These are phyloP conservation scores for Dugesia japonica DNA, from an alignment of 2,888 invertebrate genomes.

Conservation along the genomic window DNA sequence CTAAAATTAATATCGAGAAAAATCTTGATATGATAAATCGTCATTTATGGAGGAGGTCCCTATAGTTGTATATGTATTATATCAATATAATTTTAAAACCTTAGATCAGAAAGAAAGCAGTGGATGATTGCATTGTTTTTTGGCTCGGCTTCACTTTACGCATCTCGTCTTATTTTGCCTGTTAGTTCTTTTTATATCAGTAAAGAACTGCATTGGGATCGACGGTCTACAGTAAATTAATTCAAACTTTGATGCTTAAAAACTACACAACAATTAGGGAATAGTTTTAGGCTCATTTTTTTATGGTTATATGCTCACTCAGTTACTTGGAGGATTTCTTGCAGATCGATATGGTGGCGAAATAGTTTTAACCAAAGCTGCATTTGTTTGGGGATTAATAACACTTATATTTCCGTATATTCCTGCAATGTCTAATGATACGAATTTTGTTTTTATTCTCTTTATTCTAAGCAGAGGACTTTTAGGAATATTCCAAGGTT, in stretches of 20 bases:
- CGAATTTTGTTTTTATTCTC: neutral
- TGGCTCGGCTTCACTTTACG: neutral
- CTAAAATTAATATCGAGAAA: no score
- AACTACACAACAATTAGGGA: neutral
- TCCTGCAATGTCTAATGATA: neutral
- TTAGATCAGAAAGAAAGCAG: neutral
- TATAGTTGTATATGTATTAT: neutral
- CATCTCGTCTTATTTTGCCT: neutral
- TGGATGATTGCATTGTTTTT: neutral
- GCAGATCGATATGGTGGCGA: neutral
- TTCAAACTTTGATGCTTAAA: no score
- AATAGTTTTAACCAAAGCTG: neutral
- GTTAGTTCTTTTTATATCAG: conserved; percentile 1
- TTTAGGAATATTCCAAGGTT: conserved; percentile 14
- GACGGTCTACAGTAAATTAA: neutral
- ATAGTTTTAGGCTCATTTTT: neutral
- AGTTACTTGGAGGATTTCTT: neutral
- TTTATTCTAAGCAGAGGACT: neutral
- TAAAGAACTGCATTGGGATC: conserved; percentile 10
- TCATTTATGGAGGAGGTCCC: neutral
- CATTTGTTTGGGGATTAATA: neutral
- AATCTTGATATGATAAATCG: conserved; percentile 5
- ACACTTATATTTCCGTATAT: neutral
- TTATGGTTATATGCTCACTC: neutral
- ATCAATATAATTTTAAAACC: neutral